These are phyloP conservation scores for Eristalis pertinax DNA, from an alignment of 2,888 invertebrate species.

Conservation along the genomic window DNA sequence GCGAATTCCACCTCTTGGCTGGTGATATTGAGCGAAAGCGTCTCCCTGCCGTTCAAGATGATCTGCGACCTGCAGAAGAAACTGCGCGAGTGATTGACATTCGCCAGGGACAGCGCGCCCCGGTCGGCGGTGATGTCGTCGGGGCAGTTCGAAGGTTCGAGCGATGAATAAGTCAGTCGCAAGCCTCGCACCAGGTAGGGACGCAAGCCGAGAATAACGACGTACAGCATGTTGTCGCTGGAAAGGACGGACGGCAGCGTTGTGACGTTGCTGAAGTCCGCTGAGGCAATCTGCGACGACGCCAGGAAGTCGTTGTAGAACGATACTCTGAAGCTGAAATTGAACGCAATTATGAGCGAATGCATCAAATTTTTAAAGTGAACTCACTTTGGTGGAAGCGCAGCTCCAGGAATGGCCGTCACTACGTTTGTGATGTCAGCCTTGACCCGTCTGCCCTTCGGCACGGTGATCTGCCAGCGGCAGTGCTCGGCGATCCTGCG, in stretches of 20 bases:
- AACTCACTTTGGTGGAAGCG: conserved; percentile 52
- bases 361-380: background rate
- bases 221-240: conserved; percentile 84
- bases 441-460: conserved; percentile 85
- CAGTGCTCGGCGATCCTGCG: conserved; percentile 82
- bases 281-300: conserved; percentile 78
- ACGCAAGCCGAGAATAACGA: conserved; percentile 83
- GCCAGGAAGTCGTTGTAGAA: conserved; percentile 74
- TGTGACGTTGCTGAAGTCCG: conserved; percentile 77
- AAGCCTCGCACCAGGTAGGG: conserved; percentile 84
- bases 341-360: background rate
- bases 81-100: conserved; percentile 43
- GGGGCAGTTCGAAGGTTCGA: conserved; percentile 84
- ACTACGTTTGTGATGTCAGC: conserved; percentile 83
- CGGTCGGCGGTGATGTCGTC: conserved; percentile 77
- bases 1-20: background rate
- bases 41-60: conserved; percentile 69
- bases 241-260: conserved; percentile 83
- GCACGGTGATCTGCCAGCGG: conserved; percentile 87
- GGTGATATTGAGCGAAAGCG: conserved; percentile 75
- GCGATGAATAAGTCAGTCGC: conserved; percentile 86
- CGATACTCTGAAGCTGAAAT: conserved; percentile 53
- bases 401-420: background rate
- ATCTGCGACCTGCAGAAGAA: conserved; percentile 75
- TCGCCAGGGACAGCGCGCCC: conserved; percentile 81